Evolutionary conservation across 2,797 vertebrate species (phyloP).

Genomic region (Pseudotriccus pelzelni): DNA sequence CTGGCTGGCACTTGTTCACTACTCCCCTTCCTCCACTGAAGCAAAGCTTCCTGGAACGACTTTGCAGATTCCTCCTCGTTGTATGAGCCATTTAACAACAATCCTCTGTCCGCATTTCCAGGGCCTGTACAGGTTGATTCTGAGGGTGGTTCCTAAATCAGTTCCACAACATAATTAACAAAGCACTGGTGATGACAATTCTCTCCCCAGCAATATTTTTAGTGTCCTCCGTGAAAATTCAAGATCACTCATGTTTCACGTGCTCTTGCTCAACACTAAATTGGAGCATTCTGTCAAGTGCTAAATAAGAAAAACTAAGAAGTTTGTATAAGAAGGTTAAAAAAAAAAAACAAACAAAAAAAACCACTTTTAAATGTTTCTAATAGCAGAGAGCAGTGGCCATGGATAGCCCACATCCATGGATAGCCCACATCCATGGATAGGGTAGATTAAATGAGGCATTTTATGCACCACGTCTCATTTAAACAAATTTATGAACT

Average conservation of each 20-base stretch:
- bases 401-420: neutral
- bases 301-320: neutral
- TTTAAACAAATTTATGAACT: neutral
- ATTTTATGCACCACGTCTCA: neutral
- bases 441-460: neutral
- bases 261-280: neutral
- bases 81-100: constrained; percentile 75
- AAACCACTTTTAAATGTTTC: neutral
- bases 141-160: constrained; percentile 54
- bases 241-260: neutral
- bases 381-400: neutral
- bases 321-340: neutral
- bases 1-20: neutral
- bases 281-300: neutral
- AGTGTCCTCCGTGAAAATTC: neutral
- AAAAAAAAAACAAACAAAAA: too few relatives aligned
- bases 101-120: neutral
- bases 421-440: fast-evolving
- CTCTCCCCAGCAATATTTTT: neutral
- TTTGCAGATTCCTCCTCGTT: constrained; percentile 81
- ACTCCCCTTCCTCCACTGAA: constrained; percentile 77
- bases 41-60: constrained; percentile 84
- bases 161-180: neutral
- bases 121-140: neutral
- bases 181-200: neutral